phyloP scores from a whole-genome alignment of 2,797 vertebrate species.

The Phataginus tricuspis region DNA sequence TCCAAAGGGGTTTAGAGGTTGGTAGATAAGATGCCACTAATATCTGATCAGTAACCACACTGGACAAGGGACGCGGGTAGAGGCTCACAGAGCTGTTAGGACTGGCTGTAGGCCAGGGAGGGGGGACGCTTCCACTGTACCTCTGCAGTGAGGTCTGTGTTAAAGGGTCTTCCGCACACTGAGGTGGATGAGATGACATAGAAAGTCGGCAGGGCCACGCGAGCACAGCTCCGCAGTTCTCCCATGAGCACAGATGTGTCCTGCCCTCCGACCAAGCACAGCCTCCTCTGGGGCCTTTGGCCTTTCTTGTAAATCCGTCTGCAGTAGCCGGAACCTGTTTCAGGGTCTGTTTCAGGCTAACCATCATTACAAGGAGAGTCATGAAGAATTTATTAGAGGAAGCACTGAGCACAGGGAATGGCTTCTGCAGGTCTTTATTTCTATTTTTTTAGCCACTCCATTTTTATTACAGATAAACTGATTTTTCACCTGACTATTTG shows the following conservation, averaged over 20 bases:
- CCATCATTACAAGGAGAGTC: not conserved
- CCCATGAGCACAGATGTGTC: constrained; percentile 64
- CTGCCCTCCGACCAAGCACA: constrained; percentile 17
- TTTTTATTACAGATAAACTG: constrained; percentile 16
- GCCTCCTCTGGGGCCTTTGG: not conserved
- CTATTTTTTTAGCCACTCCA: not conserved
- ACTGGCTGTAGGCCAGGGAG: too few relatives aligned
- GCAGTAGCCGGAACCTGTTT: not conserved
- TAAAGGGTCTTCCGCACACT: not conserved
- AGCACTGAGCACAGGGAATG: not conserved
- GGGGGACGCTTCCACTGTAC: not conserved
- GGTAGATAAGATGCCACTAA: not conserved
- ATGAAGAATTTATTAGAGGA: constrained; percentile 53
- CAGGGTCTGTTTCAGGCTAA: constrained; percentile 4
- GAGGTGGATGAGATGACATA: not conserved
- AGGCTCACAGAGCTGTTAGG: too few relatives aligned
- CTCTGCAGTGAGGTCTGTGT: not conserved
- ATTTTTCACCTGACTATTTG: not conserved
- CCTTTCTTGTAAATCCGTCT: constrained; percentile 49
- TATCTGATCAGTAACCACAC: not conserved
- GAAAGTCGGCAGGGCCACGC: constrained; percentile 33
- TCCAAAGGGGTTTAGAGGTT: not conserved
- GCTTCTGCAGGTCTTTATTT: not conserved
- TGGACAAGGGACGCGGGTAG: not conserved
- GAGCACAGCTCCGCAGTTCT: not conserved